Conservation (phyloP, 2,797 vertebrate genomes). For the Halcyon chelicuti region DNA sequence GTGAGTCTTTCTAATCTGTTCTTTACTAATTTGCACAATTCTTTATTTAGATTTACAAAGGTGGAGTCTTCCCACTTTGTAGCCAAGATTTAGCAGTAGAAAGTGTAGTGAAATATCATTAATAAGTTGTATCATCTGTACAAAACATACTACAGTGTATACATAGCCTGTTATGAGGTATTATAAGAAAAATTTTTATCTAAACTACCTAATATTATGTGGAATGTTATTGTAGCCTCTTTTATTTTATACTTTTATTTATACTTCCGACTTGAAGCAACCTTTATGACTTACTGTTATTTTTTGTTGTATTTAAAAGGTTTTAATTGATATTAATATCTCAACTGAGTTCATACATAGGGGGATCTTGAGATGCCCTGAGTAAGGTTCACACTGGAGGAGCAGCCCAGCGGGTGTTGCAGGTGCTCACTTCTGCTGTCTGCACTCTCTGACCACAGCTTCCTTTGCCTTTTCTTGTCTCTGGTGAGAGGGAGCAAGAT, state of each 20-base stretch:
- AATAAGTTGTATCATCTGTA: neutral
- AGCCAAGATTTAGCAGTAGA: neutral
- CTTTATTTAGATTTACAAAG: neutral
- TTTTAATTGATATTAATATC: neutral
- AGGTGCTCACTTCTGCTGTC: neutral
- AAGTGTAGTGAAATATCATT: neutral
- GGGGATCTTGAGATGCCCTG: neutral
- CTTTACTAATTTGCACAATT: neutral
- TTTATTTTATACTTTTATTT: neutral
- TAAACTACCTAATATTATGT: neutral
- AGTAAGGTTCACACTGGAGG: neutral
- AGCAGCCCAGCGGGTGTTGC: neutral
- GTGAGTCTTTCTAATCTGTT: neutral
- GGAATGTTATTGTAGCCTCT: neutral
- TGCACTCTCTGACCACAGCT: neutral
- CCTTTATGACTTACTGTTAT: neutral
- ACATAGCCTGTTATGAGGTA: neutral
- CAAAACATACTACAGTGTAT: neutral
- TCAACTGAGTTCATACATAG: neutral
- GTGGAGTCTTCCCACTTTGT: neutral
- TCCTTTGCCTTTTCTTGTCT: neutral
- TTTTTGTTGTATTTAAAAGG: neutral
- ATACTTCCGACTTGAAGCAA: neutral
- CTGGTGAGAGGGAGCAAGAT: rapidly evolving
- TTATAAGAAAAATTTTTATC: neutral